Evolutionary conservation across 2,113 vertebrate species (phyloP), one percentile per base, ranked within the genome.

Genomic region (Arvicanthis niloticus): DNA sequence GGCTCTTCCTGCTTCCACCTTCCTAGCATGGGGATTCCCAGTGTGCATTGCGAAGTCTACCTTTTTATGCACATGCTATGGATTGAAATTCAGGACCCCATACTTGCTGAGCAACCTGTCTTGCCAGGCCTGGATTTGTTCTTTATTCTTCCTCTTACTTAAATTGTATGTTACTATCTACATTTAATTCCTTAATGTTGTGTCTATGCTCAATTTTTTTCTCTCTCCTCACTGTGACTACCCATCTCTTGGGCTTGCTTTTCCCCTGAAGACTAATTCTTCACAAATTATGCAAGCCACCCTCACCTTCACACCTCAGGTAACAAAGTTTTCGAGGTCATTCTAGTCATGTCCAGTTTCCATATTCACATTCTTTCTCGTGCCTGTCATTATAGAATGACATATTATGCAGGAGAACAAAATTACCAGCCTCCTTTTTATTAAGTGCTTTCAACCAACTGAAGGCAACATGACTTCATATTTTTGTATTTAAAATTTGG

Each of bases 401-500:
- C 7, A 65, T 75, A 93, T 58, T 78, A 92, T 42, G 7, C 34
- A 67, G 75, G n/a, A 93, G 85, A 73, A 12, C 12, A 93, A 93
- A 88, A 29, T 93, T 90, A 93, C 76, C 34, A 88, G 90, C 15
- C 21, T 60, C 53, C 34, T 89, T 95, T 93, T 8, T 31, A 87
- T 89, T 45, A 95, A 88, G 48, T 77, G 3, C 7, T 42, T 40
- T 72, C 53, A 89, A 95, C 72, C 90, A 17, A 65, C 11, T 15
- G 53, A 97, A 97, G 26, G 24, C 1, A 58, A 93, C 12, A 96
- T 86, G 77, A 42, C 42, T 68, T 93, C 31, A 10, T 94, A 11
- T 91, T 94, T 94, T 34, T 62, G 51, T 75, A 72, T 95, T 77
- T 88, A 51, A 48, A 75, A 65, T 65, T 62, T 75, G 77, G 26